Evolutionary conservation across 1,140 invertebrate species (phyloP).

Genomic region (Megalopta genalis): DNA sequence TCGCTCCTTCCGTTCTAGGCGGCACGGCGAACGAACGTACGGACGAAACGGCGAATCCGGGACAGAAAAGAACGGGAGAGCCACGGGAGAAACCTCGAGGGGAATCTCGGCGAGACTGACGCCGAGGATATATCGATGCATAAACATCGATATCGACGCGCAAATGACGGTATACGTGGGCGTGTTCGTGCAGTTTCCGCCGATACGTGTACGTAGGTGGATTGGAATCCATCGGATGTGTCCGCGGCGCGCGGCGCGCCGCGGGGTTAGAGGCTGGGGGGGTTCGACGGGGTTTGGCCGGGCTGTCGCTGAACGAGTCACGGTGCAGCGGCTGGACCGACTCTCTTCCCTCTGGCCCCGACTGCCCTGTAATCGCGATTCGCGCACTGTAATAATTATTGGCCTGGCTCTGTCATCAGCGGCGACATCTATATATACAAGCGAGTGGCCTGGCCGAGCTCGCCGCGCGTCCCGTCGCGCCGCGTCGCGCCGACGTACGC

Average conservation of each 20-base stretch:
- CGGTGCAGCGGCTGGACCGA: constrained; percentile 4
- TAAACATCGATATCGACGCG: constrained; percentile 52
- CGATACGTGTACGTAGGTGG: constrained; percentile 37
- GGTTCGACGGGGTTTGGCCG: neutral
- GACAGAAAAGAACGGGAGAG: neutral
- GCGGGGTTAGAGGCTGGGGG: no score
- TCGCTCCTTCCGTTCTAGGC: neutral
- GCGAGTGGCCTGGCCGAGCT: neutral
- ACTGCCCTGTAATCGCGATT: constrained; percentile 79
- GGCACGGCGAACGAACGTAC: no score
- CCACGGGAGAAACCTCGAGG: neutral
- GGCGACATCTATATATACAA: constrained; percentile 73
- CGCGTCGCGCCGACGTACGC: constrained; percentile 1
- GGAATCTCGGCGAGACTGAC: constrained; percentile 2
- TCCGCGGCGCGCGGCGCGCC: neutral
- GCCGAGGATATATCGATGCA: constrained; percentile 37
- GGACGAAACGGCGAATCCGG: no score
- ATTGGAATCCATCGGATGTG: constrained; percentile 17
- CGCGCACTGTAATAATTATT: constrained; percentile 80
- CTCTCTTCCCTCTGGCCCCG: constrained; percentile 33
- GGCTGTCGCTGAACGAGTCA: constrained; percentile 32
- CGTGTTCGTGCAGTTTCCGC: constrained; percentile 23
- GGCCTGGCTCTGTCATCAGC: constrained; percentile 77
- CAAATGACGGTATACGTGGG: constrained; percentile 43
- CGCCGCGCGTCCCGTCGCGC: neutral